Conservation (phyloP, 2,113 vertebrate species). For the Mola mola region DNA sequence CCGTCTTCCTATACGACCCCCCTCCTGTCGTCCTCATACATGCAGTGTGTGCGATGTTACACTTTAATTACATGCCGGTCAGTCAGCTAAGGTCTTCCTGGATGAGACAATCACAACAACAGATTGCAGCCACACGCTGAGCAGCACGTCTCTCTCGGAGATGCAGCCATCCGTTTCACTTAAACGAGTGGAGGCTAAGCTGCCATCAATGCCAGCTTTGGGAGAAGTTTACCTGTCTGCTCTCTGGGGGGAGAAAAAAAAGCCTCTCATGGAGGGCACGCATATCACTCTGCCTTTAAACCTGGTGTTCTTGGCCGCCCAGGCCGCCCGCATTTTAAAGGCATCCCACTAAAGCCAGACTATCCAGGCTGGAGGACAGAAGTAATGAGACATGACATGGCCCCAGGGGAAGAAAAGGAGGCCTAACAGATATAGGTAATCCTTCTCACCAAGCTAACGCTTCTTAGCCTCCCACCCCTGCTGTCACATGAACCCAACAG, state of each 20-base stretch:
- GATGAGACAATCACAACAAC: background rate
- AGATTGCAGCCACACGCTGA: constrained; percentile 14
- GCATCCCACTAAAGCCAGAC: constrained; percentile 67
- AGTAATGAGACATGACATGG: constrained; percentile 76
- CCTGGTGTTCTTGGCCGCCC: constrained; percentile 48
- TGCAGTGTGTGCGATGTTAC: background rate
- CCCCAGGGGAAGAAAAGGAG: constrained; percentile 59
- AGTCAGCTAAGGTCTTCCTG: background rate
- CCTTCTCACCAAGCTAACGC: constrained; percentile 71
- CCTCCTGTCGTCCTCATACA: background rate
- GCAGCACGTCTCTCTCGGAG: constrained; percentile 15
- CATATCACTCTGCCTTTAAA: constrained; percentile 67
- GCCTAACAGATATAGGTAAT: constrained; percentile 73
- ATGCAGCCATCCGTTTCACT: constrained; percentile 59
- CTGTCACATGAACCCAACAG: constrained; percentile 51
- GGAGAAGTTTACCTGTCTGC: constrained; percentile 67
- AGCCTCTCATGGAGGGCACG: constrained; percentile 52
- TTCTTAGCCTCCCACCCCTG: constrained; percentile 58
- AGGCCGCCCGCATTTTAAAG: constrained; percentile 69
- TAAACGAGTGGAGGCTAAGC: constrained; percentile 68
- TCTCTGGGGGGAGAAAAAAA: constrained; percentile 30
- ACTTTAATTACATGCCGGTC: background rate
- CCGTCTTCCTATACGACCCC: too few species aligned
- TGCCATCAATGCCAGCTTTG: constrained; percentile 60
- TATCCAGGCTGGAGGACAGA: constrained; percentile 54